A percentile compares a stretch with the other conserved stretches of the same genome.
Conservation (phyloP, 1,140 invertebrate species). For the Scaptodrosophila lebanonensis region DNA sequence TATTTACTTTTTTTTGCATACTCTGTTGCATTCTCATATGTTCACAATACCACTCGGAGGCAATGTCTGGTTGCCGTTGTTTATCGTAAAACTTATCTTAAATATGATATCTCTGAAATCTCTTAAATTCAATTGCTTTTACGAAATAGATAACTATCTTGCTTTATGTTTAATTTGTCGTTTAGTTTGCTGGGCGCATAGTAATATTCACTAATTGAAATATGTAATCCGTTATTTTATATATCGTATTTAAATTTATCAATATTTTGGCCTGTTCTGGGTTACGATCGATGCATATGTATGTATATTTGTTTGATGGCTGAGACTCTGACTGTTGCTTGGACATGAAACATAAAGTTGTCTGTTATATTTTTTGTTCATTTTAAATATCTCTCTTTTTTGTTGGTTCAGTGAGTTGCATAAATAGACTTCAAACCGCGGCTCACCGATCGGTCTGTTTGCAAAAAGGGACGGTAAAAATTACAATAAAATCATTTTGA, state of each 20-base stretch:
- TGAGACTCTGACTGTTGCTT: conserved; percentile 21
- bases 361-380: conserved; percentile 33
- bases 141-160: conserved; percentile 69
- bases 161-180: conserved; percentile 16
- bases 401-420: conserved; percentile 58
- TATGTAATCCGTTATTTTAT: conserved; percentile 45
- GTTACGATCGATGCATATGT: conserved; percentile 51
- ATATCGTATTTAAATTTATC: conserved; percentile 50
- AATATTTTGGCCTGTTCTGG: conserved; percentile 59
- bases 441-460: conserved; percentile 15
- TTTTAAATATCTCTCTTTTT: no score
- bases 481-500: conserved; percentile 76
- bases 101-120: conserved; percentile 50
- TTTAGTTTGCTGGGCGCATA: conserved; percentile 8
- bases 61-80: conserved; percentile 17
- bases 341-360: conserved; percentile 43
- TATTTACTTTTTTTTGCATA: conserved; percentile 46
- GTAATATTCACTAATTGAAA: conserved; percentile 53
- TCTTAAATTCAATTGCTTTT: conserved; percentile 67
- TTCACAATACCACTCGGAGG: conserved; percentile 28
- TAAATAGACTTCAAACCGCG: no score
- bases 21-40: conserved; percentile 52
- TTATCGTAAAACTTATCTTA: conserved; percentile 67
- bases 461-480: conserved; percentile 77
- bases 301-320: conserved; percentile 20